These are phyloP conservation scores for Gymnocephalus cernua DNA, from an alignment of 2,113 vertebrate genomes.

Conservation along the genomic window DNA sequence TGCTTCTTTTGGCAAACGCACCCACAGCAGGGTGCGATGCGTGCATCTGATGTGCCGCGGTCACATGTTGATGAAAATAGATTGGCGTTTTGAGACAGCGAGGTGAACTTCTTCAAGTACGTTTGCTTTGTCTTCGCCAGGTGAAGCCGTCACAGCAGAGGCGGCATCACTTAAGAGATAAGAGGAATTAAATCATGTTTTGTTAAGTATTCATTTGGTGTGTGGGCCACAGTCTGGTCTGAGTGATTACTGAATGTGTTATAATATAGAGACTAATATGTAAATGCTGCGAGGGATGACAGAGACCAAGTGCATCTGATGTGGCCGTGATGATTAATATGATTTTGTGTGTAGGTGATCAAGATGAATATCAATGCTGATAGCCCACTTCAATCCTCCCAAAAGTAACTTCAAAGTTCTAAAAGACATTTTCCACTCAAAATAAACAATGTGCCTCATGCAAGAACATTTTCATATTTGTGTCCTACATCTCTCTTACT, in stretches of 20 bases:
- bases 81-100: constrained; percentile 11
- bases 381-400: constrained; percentile 12
- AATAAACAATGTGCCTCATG: neutral
- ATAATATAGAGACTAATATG: constrained; percentile 21
- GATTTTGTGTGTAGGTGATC: constrained; percentile 43
- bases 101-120: constrained; percentile 24
- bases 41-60: neutral
- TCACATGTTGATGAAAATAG: constrained; percentile 25
- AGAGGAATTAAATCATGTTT: constrained; percentile 5
- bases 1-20: neutral
- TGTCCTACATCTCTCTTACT: neutral
- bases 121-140: neutral
- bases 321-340: constrained; percentile 18
- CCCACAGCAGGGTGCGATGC: neutral
- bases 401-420: neutral
- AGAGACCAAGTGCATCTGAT: constrained; percentile 12
- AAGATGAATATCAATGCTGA: constrained; percentile 13
- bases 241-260: constrained; percentile 10
- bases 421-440: neutral
- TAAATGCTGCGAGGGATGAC: constrained; percentile 8
- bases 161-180: constrained; percentile 8
- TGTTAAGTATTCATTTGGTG: constrained; percentile 1
- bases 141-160: constrained; percentile 25
- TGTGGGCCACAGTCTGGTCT: constrained; percentile 40
- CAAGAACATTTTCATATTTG: neutral